Evolutionary conservation across 2,888 invertebrate species (phyloP), one percentile per base, ranked within the genome.

Genomic region (Petrophora chlorosata): DNA sequence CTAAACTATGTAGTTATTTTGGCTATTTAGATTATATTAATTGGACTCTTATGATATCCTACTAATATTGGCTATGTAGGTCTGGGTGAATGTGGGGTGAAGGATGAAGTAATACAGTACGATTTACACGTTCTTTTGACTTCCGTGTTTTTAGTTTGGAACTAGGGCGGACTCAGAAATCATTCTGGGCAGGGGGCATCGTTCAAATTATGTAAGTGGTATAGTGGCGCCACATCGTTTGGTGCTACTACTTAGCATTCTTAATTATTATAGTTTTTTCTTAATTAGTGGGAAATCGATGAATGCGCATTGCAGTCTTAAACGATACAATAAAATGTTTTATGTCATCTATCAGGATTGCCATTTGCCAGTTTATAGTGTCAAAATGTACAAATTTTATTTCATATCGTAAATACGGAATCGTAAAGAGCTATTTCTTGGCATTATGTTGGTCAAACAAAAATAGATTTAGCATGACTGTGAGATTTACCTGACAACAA

Each of bases 21-120:
- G 30, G 54, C 54, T 12, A 58, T 62, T 62, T 51, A 62, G 62
- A 62, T 62, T 49, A 53, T 34, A 50, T 29, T 35, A 47, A 53
- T 47, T 44, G 28, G 41, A n/a, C 44, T 53, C 29, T 33, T 38
- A 40, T 32, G 52, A 53, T 56, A 48, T 22, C 26, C 51, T 54
- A 49, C 45, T 46, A 35, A 35, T 33, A 29, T 30, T 34, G 39
- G 43, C 29, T 26, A 34, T 23, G 25, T 23, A 16, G 48, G 34
- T 48, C 42, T 42, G 19, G 43, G 19, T 36, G 39, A 55, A 51
- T 33, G 53, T 25, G 42, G 23, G 30, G 30, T 28, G 53, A 29
- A 42, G 23, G 30, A 33, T 28, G 35, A 45, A 53, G 45, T 32
- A 47, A 41, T 44, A 38, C 25, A 19, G 39, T 15, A 4, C 33